Conservation (phyloP, 2,888 invertebrate species). For the Aphodius sticticus region DNA sequence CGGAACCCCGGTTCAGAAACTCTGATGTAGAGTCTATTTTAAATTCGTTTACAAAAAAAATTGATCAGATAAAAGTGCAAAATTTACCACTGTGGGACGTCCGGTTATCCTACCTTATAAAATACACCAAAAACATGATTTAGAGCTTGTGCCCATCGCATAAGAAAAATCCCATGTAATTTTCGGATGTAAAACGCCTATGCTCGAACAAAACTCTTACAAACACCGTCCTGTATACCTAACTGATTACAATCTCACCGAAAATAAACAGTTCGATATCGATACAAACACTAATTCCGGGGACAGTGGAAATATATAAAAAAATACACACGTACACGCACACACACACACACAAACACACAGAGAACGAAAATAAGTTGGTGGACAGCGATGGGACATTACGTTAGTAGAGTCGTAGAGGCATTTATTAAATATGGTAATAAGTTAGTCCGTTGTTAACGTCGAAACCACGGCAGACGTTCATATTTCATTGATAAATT, state of each 20-base stretch:
- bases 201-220: not conserved
- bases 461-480: not conserved
- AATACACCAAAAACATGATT: too few species aligned
- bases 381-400: not conserved
- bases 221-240: not conserved
- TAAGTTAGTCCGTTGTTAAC: conserved; percentile 4
- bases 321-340: not conserved
- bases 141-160: too few species aligned
- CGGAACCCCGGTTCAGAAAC: too few species aligned
- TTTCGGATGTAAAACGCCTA: not conserved
- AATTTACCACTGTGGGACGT: too few species aligned
- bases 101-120: too few species aligned
- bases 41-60: too few species aligned
- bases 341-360: not conserved
- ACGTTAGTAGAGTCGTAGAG: not conserved
- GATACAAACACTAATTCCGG: not conserved
- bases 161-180: not conserved
- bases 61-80: too few species aligned
- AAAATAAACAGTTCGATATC: not conserved
- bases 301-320: not conserved
- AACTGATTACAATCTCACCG: not conserved
- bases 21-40: too few species aligned
- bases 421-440: conserved; percentile 4
- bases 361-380: not conserved
- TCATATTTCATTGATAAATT: conserved; percentile 4